Evolutionary conservation across 2,888 invertebrate genomes (phyloP), one percentile per base, ranked within the genome.

Genomic region (Pherbina coryleti): DNA sequence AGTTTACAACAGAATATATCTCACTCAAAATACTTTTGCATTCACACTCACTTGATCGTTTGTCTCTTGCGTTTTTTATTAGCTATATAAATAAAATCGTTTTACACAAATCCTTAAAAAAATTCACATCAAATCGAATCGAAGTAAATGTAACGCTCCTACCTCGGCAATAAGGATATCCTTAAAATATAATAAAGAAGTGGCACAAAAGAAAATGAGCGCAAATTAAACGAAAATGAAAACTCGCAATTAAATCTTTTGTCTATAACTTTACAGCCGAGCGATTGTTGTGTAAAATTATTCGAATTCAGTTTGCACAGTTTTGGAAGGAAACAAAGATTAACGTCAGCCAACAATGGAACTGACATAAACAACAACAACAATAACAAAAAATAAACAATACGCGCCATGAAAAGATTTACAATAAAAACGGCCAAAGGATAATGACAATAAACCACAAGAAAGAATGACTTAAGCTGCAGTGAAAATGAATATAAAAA

Each of bases 221-320:
- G 66, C 64, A 74, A 74, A 74, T 73, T 73, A 73, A 73, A 62
- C 11, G 73, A 55, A 73, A 73, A 62, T 62, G 51, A 60, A 73
- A 60, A 73, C 34, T 62, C 49, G 62, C 34, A 49, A 60, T 73
- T 73, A 73, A 60, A 17, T 69, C 49, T 44, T 7, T 19, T n/a
- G 51, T 69, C 53, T 51, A 22, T 51, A 69, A 28, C 69, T 51
- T 51, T 51, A 51, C 49, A 69, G 25, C 67, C 34, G 19, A 69
- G 28, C 51, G 22, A 28, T 28, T 69, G 69, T 51, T 51, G 51
- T 69, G 49, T 28, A 51, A 69, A 51, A 51, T 51, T n/a, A 28
- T 44, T n/a, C 17, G 51, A n/a, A 25, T 19, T 51, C 69, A 69
- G 14, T 51, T 14, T 2, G 69, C 69, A 51, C 28, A 31, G 22